Percentiles rank a stretch among this genome's conserved stretches.
Conservation (phyloP, 2,888 invertebrate genomes). For the Phyllotreta cruciferae region DNA sequence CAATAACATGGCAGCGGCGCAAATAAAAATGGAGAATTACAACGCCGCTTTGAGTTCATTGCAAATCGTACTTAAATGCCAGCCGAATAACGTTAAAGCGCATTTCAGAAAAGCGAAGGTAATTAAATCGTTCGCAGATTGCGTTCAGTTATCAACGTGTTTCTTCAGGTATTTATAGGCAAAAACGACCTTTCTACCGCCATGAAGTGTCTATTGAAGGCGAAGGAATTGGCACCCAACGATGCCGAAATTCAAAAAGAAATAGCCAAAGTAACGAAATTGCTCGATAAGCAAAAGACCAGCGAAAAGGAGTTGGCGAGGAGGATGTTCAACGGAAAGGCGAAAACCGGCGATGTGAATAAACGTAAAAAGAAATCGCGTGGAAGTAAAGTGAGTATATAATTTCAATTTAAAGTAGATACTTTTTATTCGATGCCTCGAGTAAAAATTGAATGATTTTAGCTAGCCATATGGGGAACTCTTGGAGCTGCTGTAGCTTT, state of each 20-base stretch:
- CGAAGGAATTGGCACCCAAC: slow-evolving; percentile 70
- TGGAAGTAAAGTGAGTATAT: slow-evolving; percentile 33
- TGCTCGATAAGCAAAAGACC: slow-evolving; percentile 57
- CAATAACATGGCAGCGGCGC: slow-evolving; percentile 93
- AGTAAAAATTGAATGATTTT: slow-evolving; percentile 55
- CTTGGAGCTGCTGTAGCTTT: slow-evolving; percentile 72
- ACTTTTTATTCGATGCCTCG: slow-evolving; percentile 33
- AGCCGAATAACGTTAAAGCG: slow-evolving; percentile 90
- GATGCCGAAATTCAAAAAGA: slow-evolving; percentile 63
- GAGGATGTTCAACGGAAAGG: slow-evolving; percentile 59
- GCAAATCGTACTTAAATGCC: slow-evolving; percentile 80
- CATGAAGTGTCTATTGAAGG: slow-evolving; percentile 69
- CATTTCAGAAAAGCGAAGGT: slow-evolving; percentile 84
- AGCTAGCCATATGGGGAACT: slow-evolving; percentile 72
- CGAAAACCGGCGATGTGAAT: slow-evolving; percentile 26
- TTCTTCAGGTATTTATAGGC: slow-evolving; percentile 67
- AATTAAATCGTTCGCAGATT: slow-evolving; percentile 31
- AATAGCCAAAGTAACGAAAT: slow-evolving; percentile 52
- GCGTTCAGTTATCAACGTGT: slow-evolving; percentile 29
- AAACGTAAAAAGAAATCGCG: slow-evolving; percentile 20
- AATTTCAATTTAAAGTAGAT: slow-evolving; percentile 11
- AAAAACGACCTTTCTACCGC: slow-evolving; percentile 77
- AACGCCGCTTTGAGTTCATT: slow-evolving; percentile 86
- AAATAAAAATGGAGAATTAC: slow-evolving; percentile 85
- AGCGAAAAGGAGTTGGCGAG: slow-evolving; percentile 64